phyloP scores from a whole-genome alignment of 2,888 invertebrate species.

The Tricholauxania praeusta region DNA sequence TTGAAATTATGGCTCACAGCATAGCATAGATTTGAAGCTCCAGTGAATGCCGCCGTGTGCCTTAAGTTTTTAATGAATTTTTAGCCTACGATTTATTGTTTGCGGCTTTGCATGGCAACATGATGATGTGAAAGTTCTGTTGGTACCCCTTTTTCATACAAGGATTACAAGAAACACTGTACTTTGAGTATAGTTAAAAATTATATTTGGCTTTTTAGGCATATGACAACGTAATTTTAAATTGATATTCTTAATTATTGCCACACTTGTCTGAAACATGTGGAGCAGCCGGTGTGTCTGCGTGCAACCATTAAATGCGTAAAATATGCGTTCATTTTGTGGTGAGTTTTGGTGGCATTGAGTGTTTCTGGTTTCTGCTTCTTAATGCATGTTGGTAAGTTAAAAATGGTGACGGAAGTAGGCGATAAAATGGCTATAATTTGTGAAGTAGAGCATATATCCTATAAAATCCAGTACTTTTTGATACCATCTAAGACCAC shows the following conservation, averaged over 20 bases:
- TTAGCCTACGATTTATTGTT: constrained; percentile 4
- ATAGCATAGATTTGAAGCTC: constrained; percentile 3
- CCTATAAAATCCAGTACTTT: too few relatives aligned
- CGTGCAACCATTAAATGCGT: constrained; percentile 19
- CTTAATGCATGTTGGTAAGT: too few relatives aligned
- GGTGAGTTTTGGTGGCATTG: not conserved
- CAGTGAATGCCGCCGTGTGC: not conserved
- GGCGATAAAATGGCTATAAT: too few relatives aligned
- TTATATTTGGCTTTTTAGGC: constrained; percentile 14
- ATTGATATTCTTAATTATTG: constrained; percentile 25
- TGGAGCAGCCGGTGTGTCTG: not conserved
- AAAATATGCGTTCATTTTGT: constrained; percentile 15
- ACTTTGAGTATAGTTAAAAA: not conserved
- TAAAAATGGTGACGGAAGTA: too few relatives aligned
- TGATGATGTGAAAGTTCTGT: not conserved
- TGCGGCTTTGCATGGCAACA: not conserved
- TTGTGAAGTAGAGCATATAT: too few relatives aligned
- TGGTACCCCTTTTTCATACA: not conserved
- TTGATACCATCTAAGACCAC: too few relatives aligned
- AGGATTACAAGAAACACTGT: not conserved
- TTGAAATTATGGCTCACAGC: constrained; percentile 1
- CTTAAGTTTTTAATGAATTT: constrained; percentile 14
- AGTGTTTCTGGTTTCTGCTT: too few relatives aligned
- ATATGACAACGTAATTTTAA: constrained; percentile 22
- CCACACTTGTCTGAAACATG: constrained; percentile 15